Conservation (phyloP, 2,888 invertebrate species). For the Eristalis arbustorum region DNA sequence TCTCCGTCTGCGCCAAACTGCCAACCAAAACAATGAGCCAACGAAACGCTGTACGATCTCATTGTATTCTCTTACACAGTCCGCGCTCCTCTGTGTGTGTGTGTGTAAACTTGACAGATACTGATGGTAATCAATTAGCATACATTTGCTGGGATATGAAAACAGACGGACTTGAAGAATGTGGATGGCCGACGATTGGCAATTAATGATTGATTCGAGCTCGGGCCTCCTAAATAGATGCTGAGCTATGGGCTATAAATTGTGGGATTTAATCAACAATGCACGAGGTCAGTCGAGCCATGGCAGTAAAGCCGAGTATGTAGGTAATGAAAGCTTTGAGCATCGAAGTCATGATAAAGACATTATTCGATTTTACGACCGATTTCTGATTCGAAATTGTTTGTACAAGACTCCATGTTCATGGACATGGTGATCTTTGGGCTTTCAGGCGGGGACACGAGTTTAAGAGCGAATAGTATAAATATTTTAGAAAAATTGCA, state of each 20-base stretch:
- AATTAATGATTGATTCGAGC: conserved; percentile 51
- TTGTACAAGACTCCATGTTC: no score
- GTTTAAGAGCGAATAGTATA: no score
- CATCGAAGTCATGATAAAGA: background rate
- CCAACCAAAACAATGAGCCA: conserved; percentile 40
- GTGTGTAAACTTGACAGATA: conserved; percentile 51
- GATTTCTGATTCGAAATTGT: no score
- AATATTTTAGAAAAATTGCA: no score
- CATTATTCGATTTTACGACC: no score
- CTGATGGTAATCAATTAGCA: conserved; percentile 63
- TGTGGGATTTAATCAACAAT: background rate
- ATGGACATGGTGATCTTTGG: no score
- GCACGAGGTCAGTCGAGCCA: background rate
- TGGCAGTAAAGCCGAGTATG: background rate
- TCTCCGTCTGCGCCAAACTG: conserved; percentile 6
- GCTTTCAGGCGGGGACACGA: no score
- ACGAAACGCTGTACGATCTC: conserved; percentile 7
- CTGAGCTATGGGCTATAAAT: conserved; percentile 35
- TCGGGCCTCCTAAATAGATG: conserved; percentile 23
- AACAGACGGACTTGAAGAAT: conserved; percentile 21
- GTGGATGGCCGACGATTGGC: conserved; percentile 38
- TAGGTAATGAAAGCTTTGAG: background rate
- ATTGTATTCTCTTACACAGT: conserved; percentile 34
- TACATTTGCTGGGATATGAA: conserved; percentile 52
- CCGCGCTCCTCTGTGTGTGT: conserved; percentile 6